Evolutionary conservation across 2,797 vertebrate genomes (phyloP), one percentile per base, ranked within the genome.

Genomic region (Simalia tracyae): DNA sequence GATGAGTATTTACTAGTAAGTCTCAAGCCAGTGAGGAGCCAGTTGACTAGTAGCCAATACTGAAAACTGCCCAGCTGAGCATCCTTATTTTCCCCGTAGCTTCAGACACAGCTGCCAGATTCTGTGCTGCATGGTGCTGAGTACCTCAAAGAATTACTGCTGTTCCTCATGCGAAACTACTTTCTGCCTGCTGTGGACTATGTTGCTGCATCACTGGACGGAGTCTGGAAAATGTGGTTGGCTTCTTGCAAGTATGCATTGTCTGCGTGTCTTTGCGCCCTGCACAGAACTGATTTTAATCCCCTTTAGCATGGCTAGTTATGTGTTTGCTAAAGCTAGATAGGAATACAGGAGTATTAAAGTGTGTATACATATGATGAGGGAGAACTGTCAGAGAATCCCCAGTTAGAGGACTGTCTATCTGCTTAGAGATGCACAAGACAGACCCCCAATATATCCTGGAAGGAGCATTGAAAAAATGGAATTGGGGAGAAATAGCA

Each of bases 221-320:
- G 31, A n/a, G 97, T 95, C 0, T 99, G 99, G 98, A 95, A 97
- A 92, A 96, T 19, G 76, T 98, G 98, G 64, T 97, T 98, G 14
- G 97, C 98, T 24, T 98, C 98, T 28, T 99, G 99, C 98, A 97
- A 98, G 99, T 99, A 96, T 98, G 99, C 95, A 81, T 3, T 14
- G 26, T 60, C 1, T 22, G 17, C 0, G 9, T 0, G 1, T 12
- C 31, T 28, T 68, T 7, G 0, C 19, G 2, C 28, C 54, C 66
- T 0, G 26, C 0, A 0, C 1, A 24, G 28, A 5, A 59, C 57
- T 0, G 31, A 63, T 24, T 26, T 63, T 46, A 46, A 81, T 81
- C 46, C 42, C 5, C 4, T 81, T 81, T 24, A 19, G 3, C 76
- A 81, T 81, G 76, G 36, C 26, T 81, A 81, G 8, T 81, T 46